These are phyloP conservation scores for Centroberyx gerrardi DNA, from an alignment of 2,797 vertebrate genomes.

Conservation along the genomic window DNA sequence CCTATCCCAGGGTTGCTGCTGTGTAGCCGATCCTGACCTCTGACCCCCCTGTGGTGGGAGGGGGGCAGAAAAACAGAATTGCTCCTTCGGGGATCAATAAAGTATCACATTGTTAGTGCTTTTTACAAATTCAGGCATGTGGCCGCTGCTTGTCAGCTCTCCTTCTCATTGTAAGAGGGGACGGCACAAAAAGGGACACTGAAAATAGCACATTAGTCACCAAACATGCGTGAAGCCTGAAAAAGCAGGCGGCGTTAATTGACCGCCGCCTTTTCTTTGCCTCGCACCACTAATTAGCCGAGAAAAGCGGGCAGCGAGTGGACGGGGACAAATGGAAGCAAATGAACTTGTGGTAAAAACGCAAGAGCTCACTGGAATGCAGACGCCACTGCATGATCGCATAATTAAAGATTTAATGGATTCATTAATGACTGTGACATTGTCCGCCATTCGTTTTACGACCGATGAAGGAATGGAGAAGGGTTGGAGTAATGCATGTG, in stretches of 20 bases:
- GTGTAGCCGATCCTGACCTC: too few relatives aligned
- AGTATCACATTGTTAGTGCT: neutral
- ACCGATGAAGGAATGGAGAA: slow-evolving; percentile 6
- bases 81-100: too few relatives aligned
- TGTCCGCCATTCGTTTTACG: slow-evolving; percentile 47
- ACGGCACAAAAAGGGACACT: neutral
- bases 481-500: slow-evolving; percentile 23
- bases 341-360: slow-evolving; percentile 43
- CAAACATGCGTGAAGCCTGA: slow-evolving; percentile 28
- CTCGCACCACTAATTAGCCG: slow-evolving; percentile 54
- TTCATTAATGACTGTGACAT: slow-evolving; percentile 67
- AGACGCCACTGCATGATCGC: slow-evolving; percentile 43
- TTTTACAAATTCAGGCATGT: neutral
- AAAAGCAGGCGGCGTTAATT: slow-evolving; percentile 46
- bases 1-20: too few relatives aligned
- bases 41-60: too few relatives aligned
- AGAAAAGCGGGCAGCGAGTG: slow-evolving; percentile 15
- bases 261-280: slow-evolving; percentile 34
- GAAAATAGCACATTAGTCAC: slow-evolving; percentile 6
- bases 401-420: slow-evolving; percentile 81
- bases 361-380: slow-evolving; percentile 36
- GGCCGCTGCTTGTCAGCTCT: neutral
- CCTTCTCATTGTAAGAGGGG: slow-evolving; percentile 2
- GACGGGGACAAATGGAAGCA: slow-evolving; percentile 50
- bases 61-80: too few relatives aligned